Evolutionary conservation across 2,888 invertebrate species (phyloP).

Genomic region (Endotricha flammealis): DNA sequence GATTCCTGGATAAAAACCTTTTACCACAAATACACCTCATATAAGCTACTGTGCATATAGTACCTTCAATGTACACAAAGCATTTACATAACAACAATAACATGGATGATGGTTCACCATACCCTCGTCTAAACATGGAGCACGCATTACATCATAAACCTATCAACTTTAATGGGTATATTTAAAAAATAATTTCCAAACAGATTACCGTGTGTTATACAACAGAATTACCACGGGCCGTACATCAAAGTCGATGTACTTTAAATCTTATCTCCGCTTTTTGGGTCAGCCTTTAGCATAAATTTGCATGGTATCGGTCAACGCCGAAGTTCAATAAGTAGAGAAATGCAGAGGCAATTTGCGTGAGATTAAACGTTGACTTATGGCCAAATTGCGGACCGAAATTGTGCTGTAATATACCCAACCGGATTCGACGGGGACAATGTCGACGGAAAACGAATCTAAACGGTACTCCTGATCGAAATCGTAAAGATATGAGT

Average conservation of each 20-base stretch:
- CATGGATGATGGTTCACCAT: conserved; percentile 6
- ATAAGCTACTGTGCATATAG: no score
- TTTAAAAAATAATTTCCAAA: conserved; percentile 29
- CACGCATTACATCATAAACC: conserved; percentile 23
- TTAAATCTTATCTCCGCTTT: conserved; percentile 22
- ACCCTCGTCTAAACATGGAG: conserved; percentile 14
- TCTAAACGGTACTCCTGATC: conserved; percentile 37
- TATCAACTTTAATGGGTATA: conserved; percentile 25
- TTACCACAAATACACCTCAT: no score
- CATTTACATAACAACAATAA: conserved; percentile 21
- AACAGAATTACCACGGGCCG: conserved; percentile 25
- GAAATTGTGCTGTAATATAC: conserved; percentile 27
- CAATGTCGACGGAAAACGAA: conserved; percentile 25
- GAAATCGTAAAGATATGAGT: conserved; percentile 27
- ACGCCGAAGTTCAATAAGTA: conserved; percentile 11
- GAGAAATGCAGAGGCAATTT: conserved; percentile 41
- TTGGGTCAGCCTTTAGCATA: conserved; percentile 26
- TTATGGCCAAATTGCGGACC: conserved; percentile 49
- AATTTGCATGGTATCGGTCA: conserved; percentile 30
- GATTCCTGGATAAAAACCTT: no score
- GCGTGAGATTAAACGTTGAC: conserved; percentile 58
- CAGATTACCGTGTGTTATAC: conserved; percentile 29
- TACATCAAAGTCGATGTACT: conserved; percentile 26
- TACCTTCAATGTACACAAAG: no score
- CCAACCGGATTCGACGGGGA: conserved; percentile 36